Conservation (phyloP, 2,888 invertebrate species). For the Eristalis tenax region DNA sequence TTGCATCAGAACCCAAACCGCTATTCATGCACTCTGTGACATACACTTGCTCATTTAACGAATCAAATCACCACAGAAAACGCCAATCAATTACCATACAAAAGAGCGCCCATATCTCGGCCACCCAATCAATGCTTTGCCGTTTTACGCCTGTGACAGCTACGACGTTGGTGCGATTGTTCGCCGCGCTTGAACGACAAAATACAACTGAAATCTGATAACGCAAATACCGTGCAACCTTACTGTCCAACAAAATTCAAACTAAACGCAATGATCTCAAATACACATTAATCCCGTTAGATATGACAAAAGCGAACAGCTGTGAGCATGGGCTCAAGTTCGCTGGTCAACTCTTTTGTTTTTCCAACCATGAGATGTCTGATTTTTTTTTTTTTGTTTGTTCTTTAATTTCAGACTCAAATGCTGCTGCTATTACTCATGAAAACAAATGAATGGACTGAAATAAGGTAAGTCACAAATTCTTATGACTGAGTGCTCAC, state of each 20-base stretch:
- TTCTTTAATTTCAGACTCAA: conserved; percentile 46
- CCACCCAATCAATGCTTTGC: conserved; percentile 21
- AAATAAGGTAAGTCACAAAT: conserved; percentile 64
- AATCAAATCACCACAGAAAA: neutral
- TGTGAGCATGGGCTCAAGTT: conserved; percentile 28
- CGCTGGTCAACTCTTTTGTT: conserved; percentile 59
- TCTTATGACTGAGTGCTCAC: conserved; percentile 15
- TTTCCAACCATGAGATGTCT: conserved; percentile 15
- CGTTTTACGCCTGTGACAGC: conserved; percentile 35
- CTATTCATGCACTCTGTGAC: conserved; percentile 1
- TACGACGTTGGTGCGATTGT: conserved; percentile 48
- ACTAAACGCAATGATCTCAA: conserved; percentile 30
- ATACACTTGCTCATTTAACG: neutral
- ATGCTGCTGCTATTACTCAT: conserved; percentile 55
- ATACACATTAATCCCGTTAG: conserved; percentile 47
- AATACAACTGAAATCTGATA: conserved; percentile 45
- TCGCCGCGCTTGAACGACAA: conserved; percentile 9
- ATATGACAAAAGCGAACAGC: conserved; percentile 23
- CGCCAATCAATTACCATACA: conserved; percentile 53
- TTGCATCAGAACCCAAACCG: neutral
- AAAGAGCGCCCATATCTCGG: conserved; percentile 32
- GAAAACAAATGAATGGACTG: conserved; percentile 41
- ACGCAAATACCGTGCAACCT: conserved; percentile 51
- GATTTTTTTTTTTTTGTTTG: neutral
- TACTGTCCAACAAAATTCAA: conserved; percentile 7